Evolutionary conservation across 2,113 vertebrate species (phyloP), one percentile per base, ranked within the genome.

Genomic region (Pedionomus torquatus): DNA sequence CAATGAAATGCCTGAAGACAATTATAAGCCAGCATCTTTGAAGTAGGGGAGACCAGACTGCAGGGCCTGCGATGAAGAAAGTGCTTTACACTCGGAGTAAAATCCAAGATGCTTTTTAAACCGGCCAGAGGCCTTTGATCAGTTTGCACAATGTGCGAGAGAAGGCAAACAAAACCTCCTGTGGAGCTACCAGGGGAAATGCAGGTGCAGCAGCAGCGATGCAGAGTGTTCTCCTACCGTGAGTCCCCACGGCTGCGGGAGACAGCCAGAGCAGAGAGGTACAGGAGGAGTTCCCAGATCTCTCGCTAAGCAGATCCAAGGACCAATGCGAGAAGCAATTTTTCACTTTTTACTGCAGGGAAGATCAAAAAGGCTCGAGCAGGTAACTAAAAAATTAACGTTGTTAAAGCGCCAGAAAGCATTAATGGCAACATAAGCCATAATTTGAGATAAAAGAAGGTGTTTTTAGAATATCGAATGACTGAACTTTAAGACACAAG

Each of bases 1-100:
- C 95, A 97, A 39, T 79, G 80, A 97, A 96, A 93, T 85, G 96
- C 77, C 70, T 68, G 48, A 79, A 87, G 92, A 93, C 89, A 84
- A 93, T 92, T 91, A 46, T 81, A 95, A 95, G 80, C 81, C 92
- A 79, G 87, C 80, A 94, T 95, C 94, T 97, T 97, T 97, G 92
- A 97, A 92, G 94, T 95, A 78, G 0, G 0, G 65, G 83, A 92
- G 69, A 90, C n/a, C 68, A 84, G 94, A 89, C 65, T 87, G 76
- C 52, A 78, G 82, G 46, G 65, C 64, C 83, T 90, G 87, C 60
- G 89, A 91, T 0, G 19, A 93, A 93, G 77, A 95, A 96, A 93
- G 88, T 84, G 48, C 69, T 89, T 94, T 93, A 65, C 33, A 55
- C 88, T 89, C 81, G 5, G 60, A 94, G 88, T 89, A 95, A 93